phyloP scores from a whole-genome alignment of 2,113 vertebrate species.

The Crotophaga sulcirostris region DNA sequence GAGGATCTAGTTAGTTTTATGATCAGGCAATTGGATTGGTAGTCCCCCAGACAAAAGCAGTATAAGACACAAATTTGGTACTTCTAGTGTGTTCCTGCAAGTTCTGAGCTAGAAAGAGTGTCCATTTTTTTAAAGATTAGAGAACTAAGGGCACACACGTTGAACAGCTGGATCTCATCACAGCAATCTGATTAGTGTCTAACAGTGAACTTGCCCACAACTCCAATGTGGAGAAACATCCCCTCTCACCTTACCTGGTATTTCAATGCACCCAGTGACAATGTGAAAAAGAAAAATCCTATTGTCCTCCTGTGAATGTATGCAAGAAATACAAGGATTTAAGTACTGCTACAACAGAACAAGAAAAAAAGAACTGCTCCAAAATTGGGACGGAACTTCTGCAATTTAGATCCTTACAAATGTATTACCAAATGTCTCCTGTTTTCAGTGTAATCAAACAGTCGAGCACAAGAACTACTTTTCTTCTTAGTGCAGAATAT shows the following conservation, averaged over 20 bases:
- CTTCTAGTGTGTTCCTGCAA: background rate
- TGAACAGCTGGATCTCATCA: background rate
- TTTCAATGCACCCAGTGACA: background rate
- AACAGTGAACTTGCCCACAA: background rate
- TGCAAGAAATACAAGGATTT: background rate
- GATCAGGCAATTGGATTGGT: background rate
- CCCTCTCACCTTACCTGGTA: background rate
- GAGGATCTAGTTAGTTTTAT: background rate
- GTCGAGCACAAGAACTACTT: background rate
- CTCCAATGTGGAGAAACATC: background rate
- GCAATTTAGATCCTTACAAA: background rate
- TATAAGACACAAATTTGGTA: background rate
- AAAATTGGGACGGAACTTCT: background rate
- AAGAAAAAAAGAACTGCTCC: background rate
- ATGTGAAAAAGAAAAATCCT: background rate
- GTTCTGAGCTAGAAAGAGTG: background rate
- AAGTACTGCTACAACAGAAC: background rate
- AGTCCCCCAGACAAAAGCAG: background rate
- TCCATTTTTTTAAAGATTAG: background rate
- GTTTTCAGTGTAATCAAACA: background rate
- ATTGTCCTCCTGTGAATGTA: background rate
- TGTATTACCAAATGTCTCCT: background rate
- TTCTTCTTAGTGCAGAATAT: background rate
- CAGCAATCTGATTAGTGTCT: background rate
- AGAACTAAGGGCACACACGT: background rate